Conservation (phyloP, 1,140 invertebrate genomes). For the Macrotrachela quadricornifera region DNA sequence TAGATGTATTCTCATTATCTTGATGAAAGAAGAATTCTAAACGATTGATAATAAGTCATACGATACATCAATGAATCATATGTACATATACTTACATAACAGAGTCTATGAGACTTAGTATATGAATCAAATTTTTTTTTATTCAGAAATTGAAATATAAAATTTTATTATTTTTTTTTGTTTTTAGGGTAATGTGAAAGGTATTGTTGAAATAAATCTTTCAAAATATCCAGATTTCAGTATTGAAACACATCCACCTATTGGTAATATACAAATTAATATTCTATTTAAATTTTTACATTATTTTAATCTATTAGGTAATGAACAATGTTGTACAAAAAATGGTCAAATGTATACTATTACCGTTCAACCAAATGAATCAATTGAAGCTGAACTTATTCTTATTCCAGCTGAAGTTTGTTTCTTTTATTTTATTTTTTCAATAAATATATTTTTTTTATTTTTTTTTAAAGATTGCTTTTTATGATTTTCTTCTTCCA, state of each 20-base stretch:
- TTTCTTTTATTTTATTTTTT: background rate
- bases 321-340: slow-evolving; percentile 18
- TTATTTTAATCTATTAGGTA: slow-evolving; percentile 10
- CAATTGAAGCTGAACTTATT: slow-evolving; percentile 18
- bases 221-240: slow-evolving; percentile 23
- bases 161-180: too few species aligned
- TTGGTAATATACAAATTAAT: too few species aligned
- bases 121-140: too few species aligned
- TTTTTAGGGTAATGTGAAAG: slow-evolving; percentile 11
- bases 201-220: slow-evolving; percentile 25
- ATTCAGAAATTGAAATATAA: too few species aligned
- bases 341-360: slow-evolving; percentile 24
- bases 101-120: too few species aligned
- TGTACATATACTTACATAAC: too few species aligned
- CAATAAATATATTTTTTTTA: background rate
- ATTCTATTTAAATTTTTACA: too few species aligned
- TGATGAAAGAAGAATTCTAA: too few species aligned
- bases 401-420: slow-evolving; percentile 25
- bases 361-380: slow-evolving; percentile 17
- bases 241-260: slow-evolving; percentile 10
- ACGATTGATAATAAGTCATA: too few species aligned
- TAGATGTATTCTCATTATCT: too few species aligned
- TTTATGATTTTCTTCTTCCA: slow-evolving; percentile 27
- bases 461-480: slow-evolving; percentile 20
- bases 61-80: too few species aligned